These are phyloP conservation scores for Phlogophora meticulosa DNA, from an alignment of 2,888 invertebrate species.

Conservation along the genomic window DNA sequence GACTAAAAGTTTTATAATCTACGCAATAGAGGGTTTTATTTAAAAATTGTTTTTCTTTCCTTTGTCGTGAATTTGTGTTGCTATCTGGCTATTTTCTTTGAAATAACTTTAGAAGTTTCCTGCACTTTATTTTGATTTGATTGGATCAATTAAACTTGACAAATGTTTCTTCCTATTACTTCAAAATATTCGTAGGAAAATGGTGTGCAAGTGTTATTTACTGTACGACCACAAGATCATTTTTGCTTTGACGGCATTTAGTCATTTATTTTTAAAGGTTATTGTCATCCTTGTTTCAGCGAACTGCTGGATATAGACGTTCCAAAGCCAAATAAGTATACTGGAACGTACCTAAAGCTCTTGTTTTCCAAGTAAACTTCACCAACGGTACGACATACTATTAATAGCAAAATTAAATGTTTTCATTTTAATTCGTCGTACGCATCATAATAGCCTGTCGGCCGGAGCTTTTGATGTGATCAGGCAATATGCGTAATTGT, in stretches of 20 bases:
- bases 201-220: too few relatives aligned
- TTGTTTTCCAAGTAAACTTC: constrained; percentile 27
- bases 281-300: background rate
- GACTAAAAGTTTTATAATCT: constrained; percentile 57
- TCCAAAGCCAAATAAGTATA: too few relatives aligned
- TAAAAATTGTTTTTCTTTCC: constrained; percentile 49
- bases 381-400: constrained; percentile 39
- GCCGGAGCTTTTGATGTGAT: constrained; percentile 86
- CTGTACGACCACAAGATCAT: too few relatives aligned
- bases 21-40: constrained; percentile 50
- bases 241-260: too few relatives aligned
- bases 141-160: background rate
- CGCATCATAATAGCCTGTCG: constrained; percentile 79
- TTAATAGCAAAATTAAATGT: constrained; percentile 80
- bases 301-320: background rate
- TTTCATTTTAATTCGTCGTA: constrained; percentile 84
- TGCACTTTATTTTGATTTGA: constrained; percentile 12
- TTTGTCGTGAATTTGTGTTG: constrained; percentile 11
- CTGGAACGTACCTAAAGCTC: too few relatives aligned
- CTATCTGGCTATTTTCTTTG: constrained; percentile 23
- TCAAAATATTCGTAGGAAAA: background rate
- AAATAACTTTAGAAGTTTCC: constrained; percentile 9
- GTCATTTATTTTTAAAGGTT: background rate
- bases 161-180: background rate
- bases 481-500: constrained; percentile 90